Evolutionary conservation across 2,113 vertebrate species (phyloP), one percentile per base, ranked within the genome.

Genomic region (Ciconia boyciana): DNA sequence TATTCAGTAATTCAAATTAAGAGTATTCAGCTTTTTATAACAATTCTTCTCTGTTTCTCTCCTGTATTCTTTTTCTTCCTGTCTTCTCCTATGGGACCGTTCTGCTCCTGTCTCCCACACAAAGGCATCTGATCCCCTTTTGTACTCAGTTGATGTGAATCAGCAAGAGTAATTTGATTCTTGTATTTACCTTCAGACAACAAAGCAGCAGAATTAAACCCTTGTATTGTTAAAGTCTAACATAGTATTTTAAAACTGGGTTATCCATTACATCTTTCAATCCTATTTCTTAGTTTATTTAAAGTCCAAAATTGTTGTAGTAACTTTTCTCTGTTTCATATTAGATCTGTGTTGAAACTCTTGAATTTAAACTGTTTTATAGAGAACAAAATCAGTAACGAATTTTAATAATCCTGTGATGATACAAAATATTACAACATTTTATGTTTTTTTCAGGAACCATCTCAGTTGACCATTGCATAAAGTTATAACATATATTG

Each of bases 131-230:
- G 78, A 46, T 85, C 58, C 52, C 12, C 46, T 92, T 94, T 94
- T 95, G 57, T 83, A 15, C 26, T 90, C 32, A 36, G 19, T 0
- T 91, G 88, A 93, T 90, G 74, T 74, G 75, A 90, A 86, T 86
- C 66, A 74, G 49, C 44, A 61, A 41, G 24, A 60, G 64, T 70
- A 95, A 90, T 95, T 92, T 83, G 72, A 87, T 93, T 83, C 72
- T 46, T 70, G 51, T 74, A 39, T 81, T 79, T 93, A 74, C 48
- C 31, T 86, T 71, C 71, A 92, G 64, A 52, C 64, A 81, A 69
- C n/a, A 95, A 93, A 87, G 26, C 70, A 91, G 43, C 66, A 93
- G 46, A 41, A 87, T 85, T 83, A 83, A 90, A 5, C 5, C 11
- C 3, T 1, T 52, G 2, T 60, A 36, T 83, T 90, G 43, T 80